These are phyloP conservation scores for Suricata suricatta DNA, from an alignment of 2,113 vertebrate species.

Conservation along the genomic window DNA sequence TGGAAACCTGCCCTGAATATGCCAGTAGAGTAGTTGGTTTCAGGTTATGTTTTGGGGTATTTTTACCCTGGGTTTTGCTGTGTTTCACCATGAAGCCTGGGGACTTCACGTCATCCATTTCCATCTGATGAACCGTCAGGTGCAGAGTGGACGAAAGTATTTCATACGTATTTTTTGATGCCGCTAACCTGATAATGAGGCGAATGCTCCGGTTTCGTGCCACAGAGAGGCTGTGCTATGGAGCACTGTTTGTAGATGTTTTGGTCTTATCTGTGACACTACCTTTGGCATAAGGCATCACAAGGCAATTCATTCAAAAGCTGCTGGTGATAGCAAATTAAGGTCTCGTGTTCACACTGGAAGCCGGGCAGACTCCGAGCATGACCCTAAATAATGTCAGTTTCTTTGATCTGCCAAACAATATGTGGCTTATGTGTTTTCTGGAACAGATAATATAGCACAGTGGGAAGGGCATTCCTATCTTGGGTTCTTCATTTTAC, in stretches of 20 bases:
- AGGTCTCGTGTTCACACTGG: neutral
- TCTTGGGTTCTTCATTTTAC: slow-evolving; percentile 8
- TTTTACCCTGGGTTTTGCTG: neutral
- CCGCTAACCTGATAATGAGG: neutral
- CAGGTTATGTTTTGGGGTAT: neutral
- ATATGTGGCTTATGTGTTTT: slow-evolving; percentile 51
- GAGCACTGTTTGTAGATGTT: neutral
- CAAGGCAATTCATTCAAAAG: slow-evolving; percentile 53
- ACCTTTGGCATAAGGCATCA: slow-evolving; percentile 27
- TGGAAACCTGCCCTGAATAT: neutral
- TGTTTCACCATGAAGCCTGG: neutral
- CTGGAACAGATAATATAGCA: slow-evolving; percentile 29
- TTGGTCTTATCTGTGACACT: neutral
- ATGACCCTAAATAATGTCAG: slow-evolving; percentile 21
- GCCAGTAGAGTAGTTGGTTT: neutral
- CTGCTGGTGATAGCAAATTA: slow-evolving; percentile 55
- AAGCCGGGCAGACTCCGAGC: neutral
- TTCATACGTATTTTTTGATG: neutral
- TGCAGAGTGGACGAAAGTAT: neutral
- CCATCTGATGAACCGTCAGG: neutral
- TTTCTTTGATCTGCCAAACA: slow-evolving; percentile 67
- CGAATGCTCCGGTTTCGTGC: neutral
- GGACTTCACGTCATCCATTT: neutral
- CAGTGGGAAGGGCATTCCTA: neutral
- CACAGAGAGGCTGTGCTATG: neutral